Evolutionary conservation across 2,888 invertebrate genomes (phyloP), one percentile per base, ranked within the genome.

Genomic region (Amphimallon solstitiale): DNA sequence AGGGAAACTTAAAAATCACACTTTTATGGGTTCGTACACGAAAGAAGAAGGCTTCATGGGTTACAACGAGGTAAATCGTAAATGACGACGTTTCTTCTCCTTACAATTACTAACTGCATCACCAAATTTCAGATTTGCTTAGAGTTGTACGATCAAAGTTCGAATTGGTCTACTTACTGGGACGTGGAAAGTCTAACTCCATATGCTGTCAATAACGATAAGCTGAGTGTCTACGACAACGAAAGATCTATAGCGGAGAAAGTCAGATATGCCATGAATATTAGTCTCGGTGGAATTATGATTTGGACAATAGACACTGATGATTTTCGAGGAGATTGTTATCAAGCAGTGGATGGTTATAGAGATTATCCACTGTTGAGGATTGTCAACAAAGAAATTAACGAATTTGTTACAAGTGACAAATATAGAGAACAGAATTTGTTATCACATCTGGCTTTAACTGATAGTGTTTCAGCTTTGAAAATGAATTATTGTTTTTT

Each of bases 301-400:
- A 89, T 93, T 3, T 95, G 95, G 95, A 92, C 93, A 40, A 88
- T 94, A 38, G 95, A 95, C 79, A 95, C 93, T 0, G 95, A 95
- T 71, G 95, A 95, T 81, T 94, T 94, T 79, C 84, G 84, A 15
- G 93, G 93, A 0, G 86, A 85, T 52, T 94, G 94, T 68, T 21
- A 84, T 70, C 75, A 81, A 0, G 87, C 88, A 75, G 87, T 85
- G 68, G 65, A 66, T 3, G 43, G 49, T 9, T 75, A 74, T 59
- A 70, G 71, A 38, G 90, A 90, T 77, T 94, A 89, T 80, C 90
- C 90, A 0, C 81, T 94, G 0, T 86, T 94, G 83, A 86, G 89
- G 48, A 86, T 90, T 0, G 89, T 94, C 56, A 91, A 92, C 75
- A 86, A 87, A 65, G 90, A 51, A 43, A 15, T 63, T 12, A 37